Conservation (phyloP, 2,888 invertebrate genomes). For the Tolmerus cingulatus region DNA sequence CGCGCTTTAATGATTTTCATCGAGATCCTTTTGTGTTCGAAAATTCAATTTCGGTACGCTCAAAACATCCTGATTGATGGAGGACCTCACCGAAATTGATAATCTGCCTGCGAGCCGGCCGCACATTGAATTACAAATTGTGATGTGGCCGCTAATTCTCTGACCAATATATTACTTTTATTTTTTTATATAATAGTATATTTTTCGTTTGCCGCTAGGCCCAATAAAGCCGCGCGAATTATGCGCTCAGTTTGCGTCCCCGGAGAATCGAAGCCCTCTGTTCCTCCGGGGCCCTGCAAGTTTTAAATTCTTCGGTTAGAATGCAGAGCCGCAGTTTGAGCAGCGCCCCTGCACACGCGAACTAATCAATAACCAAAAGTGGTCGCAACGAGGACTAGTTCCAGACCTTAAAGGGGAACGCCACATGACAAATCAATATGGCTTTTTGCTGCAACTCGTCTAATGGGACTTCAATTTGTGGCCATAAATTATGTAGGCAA, state of each 20-base stretch:
- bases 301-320: not conserved
- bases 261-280: not conserved
- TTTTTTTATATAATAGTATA: too few species aligned
- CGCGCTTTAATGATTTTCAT: conserved; percentile 28
- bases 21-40: not conserved
- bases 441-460: not conserved
- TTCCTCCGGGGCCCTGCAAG: not conserved
- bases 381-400: not conserved
- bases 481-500: conserved; percentile 23
- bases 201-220: not conserved
- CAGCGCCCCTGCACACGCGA: not conserved
- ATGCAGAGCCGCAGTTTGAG: not conserved
- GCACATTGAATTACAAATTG: conserved; percentile 29
- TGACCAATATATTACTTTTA: not conserved
- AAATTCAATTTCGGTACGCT: conserved; percentile 1
- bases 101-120: not conserved
- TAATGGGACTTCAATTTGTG: conserved; percentile 3
- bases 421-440: conserved; percentile 26
- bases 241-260: not conserved
- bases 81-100: conserved; percentile 2
- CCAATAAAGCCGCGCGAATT: not conserved
- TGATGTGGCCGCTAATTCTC: conserved; percentile 18
- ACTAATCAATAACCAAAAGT: conserved; percentile 32
- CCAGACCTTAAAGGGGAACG: conserved; percentile 18
- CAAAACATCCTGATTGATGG: conserved; percentile 20